These are phyloP conservation scores for Coelinius sp. DNA, from an alignment of 2,888 invertebrate genomes.

Conservation along the genomic window DNA sequence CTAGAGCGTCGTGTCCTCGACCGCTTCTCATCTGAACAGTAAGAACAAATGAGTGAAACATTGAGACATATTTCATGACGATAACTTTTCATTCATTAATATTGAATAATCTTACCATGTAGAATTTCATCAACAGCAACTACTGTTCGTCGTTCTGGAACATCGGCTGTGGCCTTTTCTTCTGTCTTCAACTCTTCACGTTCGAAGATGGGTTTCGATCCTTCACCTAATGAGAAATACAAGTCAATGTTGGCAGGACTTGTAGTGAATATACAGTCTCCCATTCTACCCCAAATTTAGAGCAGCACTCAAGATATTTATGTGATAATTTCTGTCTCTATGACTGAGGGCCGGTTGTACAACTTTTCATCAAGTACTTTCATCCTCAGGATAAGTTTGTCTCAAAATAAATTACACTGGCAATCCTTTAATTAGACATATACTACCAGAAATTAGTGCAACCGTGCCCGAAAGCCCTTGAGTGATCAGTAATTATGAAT, in stretches of 20 bases:
- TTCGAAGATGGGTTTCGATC: conserved; percentile 58
- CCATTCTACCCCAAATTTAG: too few relatives aligned
- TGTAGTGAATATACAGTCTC: neutral
- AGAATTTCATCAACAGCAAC: conserved; percentile 39
- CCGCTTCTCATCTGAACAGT: neutral
- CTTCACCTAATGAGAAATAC: conserved; percentile 51
- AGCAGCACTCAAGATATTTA: too few relatives aligned
- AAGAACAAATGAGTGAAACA: neutral
- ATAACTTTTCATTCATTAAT: neutral
- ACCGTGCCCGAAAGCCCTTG: too few relatives aligned
- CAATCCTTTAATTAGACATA: too few relatives aligned
- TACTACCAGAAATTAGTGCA: too few relatives aligned
- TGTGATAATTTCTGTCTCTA: too few relatives aligned
- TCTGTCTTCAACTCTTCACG: conserved; percentile 54
- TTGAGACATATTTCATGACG: neutral
- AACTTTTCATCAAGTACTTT: too few relatives aligned
- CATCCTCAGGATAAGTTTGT: too few relatives aligned
- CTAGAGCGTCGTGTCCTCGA: neutral
- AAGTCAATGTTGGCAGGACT: neutral
- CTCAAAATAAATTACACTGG: too few relatives aligned
- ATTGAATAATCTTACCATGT: conserved; percentile 43
- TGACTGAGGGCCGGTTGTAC: too few relatives aligned
- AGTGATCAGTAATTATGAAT: too few relatives aligned
- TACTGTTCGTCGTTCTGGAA: conserved; percentile 52
- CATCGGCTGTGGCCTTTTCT: conserved; percentile 36